Base-by-base conservation (phyloP, 2,113 vertebrate species). In the Chaetodon trifascialis region DNA sequence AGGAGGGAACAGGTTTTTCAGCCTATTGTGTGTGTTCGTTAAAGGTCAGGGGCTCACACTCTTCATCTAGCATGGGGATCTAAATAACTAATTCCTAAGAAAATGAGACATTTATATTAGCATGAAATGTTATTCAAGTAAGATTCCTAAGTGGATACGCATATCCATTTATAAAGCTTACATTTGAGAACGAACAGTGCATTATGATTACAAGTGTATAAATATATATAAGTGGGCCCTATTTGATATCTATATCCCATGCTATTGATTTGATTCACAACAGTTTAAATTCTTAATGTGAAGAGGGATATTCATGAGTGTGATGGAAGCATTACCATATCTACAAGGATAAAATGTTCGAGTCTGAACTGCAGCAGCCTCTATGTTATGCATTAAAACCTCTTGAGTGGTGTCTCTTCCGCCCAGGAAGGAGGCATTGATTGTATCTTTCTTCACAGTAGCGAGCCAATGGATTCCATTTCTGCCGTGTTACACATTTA, bases 261-360 rank as follows among this genome's bases (percentile, higher is more conserved):
- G 6, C 15, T 60, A 60, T 55, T 63, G 23, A 59, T 75, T 68
- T 54, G 8, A 49, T 69, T 40, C 63, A 25, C 68, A 68, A 47
- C n/a, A 16, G 4, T 63, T 34, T 54, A n/a, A 46, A 59, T 68
- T 68, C 16, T 47, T 68, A 17, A 49, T 59, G 38, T 66, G 16
- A 64, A 34, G 11, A 51, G 25, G 17, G 36, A 16, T 77, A 14
- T 66, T 67, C n/a, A 66, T 44, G 56, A 8, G 49, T 40, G 2
- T 40, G 21, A 56, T 49, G 30, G 71, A 38, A 0, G 55, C 70
- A 69, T 69, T 68, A 79, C 8, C 8, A 5, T 38, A 49, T 79
- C 63, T 70, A 38, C 17, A 70, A 46, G 54, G 51, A 70, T 72
- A 7, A 60, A 72, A 62, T 55, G 67, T 49, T 73, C 12, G 23